Evolutionary conservation across 2,113 vertebrate species (phyloP).

Genomic region (Argyrosomus japonicus): DNA sequence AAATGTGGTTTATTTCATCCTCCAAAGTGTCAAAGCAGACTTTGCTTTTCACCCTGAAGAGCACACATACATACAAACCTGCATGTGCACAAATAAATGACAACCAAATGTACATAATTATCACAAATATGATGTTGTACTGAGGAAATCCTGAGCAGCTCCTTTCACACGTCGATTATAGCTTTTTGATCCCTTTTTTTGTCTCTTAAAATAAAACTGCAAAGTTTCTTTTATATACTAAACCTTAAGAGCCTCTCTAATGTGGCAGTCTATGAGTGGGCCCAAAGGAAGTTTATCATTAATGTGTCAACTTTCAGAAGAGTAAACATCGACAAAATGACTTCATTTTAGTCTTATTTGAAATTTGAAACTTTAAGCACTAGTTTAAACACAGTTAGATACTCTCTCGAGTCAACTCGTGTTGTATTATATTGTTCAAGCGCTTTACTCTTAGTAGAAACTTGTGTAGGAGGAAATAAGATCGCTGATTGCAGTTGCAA

Average conservation of each 20-base stretch:
- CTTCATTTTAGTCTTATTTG: not conserved
- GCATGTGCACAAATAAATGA: not conserved
- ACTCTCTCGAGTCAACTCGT: not conserved
- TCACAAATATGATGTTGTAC: conserved; percentile 5
- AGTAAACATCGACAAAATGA: not conserved
- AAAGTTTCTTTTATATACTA: not conserved
- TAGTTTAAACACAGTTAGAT: not conserved
- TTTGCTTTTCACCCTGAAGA: not conserved
- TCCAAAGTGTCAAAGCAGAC: not conserved
- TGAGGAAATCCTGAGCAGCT: conserved; percentile 4
- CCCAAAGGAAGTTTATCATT: not conserved
- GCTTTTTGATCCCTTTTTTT: not conserved
- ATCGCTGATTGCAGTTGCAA: not conserved
- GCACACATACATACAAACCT: not conserved
- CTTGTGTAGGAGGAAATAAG: not conserved
- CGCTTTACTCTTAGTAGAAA: not conserved
- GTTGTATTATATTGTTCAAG: not conserved
- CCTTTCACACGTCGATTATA: not conserved
- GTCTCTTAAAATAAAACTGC: not conserved
- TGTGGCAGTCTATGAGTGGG: conserved; percentile 3
- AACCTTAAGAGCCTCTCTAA: not conserved
- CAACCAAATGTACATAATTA: not conserved
- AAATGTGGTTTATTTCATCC: not conserved
- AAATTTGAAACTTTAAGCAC: not conserved
- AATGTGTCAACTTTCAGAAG: not conserved